Evolutionary conservation across 2,797 vertebrate species (phyloP), one percentile per base, ranked within the genome.

Genomic region (Gymnothorax javanicus): DNA sequence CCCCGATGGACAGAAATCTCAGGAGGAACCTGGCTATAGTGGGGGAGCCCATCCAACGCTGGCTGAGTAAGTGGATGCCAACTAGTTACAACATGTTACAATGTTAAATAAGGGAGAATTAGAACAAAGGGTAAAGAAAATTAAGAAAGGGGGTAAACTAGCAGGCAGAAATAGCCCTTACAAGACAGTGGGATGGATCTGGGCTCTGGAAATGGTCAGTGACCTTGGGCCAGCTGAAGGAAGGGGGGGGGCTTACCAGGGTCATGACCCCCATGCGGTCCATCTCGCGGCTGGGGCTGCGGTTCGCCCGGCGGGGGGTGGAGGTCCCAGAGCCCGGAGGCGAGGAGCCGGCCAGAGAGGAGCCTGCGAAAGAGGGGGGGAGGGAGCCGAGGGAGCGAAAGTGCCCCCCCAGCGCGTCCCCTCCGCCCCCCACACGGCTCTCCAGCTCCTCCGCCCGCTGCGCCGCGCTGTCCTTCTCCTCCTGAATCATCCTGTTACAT

Each of bases 221-320:
- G 33, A 43, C 33, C 33, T 43, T 43, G 33, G 33, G 33, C 33
- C 33, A 43, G 33, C 33, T 43, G 33, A 43, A 4, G 23, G 57
- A 13, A 58, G 11, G 33, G 33, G 4, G 50, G 8, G 9, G 25
- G 12, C 96, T 95, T 94, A 99, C 98, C 95, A 99, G 93, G 0
- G 98, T 99, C 98, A 99, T 99, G 93, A 99, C 95, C 3, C 97
- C 98, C 90, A 99, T 97, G 81, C 98, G 96, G 92, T 99, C 98
- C 90, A 98, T 94, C 17, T 99, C 98, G 87, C 97, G 94, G 89
- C 97, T 97, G 0, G 98, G 98, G 90, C 97, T 99, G 86, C 97
- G 97, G 0, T 97, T 96, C 27, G 95, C 90, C n/a, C 97, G 94
- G 57, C 97, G 95, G 0, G 98, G 98, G 1, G 98, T 98, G 89